Conservation (phyloP, 2,797 vertebrate species). For the Notamacropus eugenii region DNA sequence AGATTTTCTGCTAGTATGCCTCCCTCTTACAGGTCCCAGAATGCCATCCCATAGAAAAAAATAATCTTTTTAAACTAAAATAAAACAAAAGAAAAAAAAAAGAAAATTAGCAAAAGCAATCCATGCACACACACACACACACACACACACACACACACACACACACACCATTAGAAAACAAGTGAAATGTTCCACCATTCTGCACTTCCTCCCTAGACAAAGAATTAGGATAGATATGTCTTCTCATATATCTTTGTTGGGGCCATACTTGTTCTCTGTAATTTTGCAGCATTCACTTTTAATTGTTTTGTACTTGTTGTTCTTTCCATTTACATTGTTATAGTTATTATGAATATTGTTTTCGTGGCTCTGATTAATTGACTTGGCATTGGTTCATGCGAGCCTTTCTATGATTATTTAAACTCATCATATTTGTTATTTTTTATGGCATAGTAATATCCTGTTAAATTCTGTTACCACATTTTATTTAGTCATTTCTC, state of each 20-base stretch:
- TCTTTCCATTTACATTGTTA: neutral
- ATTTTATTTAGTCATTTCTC: neutral
- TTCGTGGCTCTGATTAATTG: neutral
- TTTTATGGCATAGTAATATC: neutral
- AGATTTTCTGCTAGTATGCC: neutral
- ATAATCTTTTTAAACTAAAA: neutral
- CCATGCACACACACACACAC: neutral
- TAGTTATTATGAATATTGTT: neutral
- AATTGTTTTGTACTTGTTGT: neutral
- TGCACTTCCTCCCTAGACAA: neutral
- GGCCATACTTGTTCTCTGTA: neutral
- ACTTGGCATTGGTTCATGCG: neutral
- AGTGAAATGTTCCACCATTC: neutral
- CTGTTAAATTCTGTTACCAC: neutral
- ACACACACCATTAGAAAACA: neutral
- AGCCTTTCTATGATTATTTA: neutral
- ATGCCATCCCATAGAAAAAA: neutral
- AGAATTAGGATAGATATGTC: neutral
- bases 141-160: neutral
- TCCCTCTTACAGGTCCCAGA: neutral
- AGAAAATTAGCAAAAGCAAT: neutral
- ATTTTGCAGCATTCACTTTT: neutral
- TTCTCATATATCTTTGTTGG: neutral
- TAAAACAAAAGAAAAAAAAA: neutral
- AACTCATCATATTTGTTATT: neutral